Percentiles rank a stretch among this genome's conserved stretches.
Conservation (phyloP, 2,888 invertebrate species). For the Chrysodeixis includens region DNA sequence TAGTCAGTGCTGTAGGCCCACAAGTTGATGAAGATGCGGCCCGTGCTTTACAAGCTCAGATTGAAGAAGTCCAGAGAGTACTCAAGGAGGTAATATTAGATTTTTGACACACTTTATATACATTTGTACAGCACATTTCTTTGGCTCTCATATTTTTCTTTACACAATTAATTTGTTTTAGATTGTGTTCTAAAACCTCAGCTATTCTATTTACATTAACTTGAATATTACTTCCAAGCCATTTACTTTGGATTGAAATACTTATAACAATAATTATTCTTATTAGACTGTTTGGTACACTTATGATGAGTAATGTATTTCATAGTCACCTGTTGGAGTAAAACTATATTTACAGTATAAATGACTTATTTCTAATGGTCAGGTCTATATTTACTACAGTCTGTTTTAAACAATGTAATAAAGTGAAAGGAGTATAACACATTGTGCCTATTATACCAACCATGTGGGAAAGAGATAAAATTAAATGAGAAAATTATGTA, state of each 20-base stretch:
- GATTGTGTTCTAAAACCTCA: not conserved
- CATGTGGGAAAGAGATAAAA: constrained; percentile 4
- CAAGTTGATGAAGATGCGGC: constrained; percentile 81
- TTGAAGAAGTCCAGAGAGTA: constrained; percentile 84
- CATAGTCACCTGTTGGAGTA: no score
- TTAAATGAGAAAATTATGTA: not conserved
- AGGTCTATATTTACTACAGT: not conserved
- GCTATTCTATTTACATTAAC: not conserved
- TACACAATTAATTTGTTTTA: not conserved
- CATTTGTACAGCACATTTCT: not conserved
- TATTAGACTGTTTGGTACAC: not conserved
- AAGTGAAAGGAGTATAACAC: constrained; percentile 1
- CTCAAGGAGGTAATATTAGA: constrained; percentile 79
- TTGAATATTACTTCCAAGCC: not conserved
- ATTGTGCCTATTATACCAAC: not conserved
- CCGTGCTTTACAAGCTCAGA: constrained; percentile 83
- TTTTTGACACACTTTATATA: not conserved
- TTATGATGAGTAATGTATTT: not conserved
- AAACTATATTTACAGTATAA: not conserved
- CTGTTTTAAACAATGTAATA: not conserved
- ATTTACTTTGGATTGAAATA: not conserved
- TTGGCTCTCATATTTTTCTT: not conserved
- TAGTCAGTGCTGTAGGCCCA: constrained; percentile 82
- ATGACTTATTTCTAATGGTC: not conserved
- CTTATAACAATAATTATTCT: not conserved